Percentiles rank a stretch among this genome's conserved stretches.
These are phyloP conservation scores for Canis aureus DNA, from an alignment of 2,113 vertebrate genomes.

Conservation along the genomic window DNA sequence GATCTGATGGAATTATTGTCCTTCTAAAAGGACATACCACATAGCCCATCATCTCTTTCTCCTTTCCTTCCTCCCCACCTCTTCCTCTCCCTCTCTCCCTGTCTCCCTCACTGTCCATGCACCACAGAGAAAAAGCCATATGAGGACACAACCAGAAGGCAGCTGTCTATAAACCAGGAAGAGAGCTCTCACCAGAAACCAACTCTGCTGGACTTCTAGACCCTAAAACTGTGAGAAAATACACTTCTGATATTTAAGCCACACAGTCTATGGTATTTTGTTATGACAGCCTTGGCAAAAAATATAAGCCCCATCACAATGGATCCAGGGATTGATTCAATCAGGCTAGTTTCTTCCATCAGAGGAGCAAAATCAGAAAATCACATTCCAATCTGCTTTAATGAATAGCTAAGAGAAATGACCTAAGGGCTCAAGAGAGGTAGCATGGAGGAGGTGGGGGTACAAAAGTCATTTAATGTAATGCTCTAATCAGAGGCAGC, in stretches of 20 bases:
- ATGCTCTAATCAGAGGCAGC: neutral
- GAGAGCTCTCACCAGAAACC: neutral
- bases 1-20: neutral
- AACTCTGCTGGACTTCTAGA: neutral
- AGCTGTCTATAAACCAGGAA: neutral
- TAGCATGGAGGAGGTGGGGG: neutral
- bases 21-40: neutral
- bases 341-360: neutral
- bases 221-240: neutral
- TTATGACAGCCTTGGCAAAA: neutral
- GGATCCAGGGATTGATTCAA: neutral
- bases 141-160: neutral
- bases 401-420: neutral
- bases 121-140: neutral
- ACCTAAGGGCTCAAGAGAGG: neutral
- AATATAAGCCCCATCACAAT: neutral
- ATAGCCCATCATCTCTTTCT: neutral
- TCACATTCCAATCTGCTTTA: neutral
- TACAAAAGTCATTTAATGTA: neutral
- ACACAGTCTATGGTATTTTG: neutral
- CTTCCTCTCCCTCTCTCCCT: rapidly evolving
- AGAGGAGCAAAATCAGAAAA: neutral
- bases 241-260: neutral
- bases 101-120: neutral
- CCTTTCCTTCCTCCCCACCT: neutral